These are phyloP conservation scores for Odontamblyopus lacepedii DNA, from an alignment of 2,797 vertebrate genomes.

Conservation along the genomic window DNA sequence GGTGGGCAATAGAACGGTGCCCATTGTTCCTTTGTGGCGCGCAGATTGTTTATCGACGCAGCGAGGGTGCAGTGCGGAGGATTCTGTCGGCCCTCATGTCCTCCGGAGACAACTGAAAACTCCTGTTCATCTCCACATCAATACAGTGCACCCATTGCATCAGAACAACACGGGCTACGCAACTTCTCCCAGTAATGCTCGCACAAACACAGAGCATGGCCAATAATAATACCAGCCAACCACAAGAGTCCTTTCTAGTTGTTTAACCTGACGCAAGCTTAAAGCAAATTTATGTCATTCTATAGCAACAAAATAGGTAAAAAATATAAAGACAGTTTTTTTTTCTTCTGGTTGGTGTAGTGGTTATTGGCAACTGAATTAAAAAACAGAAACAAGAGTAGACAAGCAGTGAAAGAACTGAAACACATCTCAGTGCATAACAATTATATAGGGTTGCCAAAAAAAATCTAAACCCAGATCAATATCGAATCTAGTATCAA, in stretches of 20 bases:
- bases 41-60: constrained; percentile 77
- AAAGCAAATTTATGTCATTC: constrained; percentile 40
- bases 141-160: constrained; percentile 40
- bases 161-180: constrained; percentile 31
- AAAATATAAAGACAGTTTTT: too few relatives aligned
- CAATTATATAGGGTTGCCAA: too few relatives aligned
- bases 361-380: too few relatives aligned
- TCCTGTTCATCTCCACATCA: constrained; percentile 42
- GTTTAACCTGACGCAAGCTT: constrained; percentile 53
- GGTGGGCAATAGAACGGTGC: constrained; percentile 56
- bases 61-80: constrained; percentile 40
- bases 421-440: too few relatives aligned
- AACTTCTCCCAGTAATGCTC: constrained; percentile 32
- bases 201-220: constrained; percentile 10
- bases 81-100: constrained; percentile 46
- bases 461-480: too few relatives aligned
- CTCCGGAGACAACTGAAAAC: constrained; percentile 50
- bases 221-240: constrained; percentile 7
- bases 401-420: too few relatives aligned
- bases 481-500: too few relatives aligned
- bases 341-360: too few relatives aligned
- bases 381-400: too few relatives aligned
- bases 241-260: constrained; percentile 22
- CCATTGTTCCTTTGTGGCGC: constrained; percentile 72
- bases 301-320: not conserved